Conservation (phyloP, 2,113 vertebrate genomes). For the Romanogobio albipinnatus region DNA sequence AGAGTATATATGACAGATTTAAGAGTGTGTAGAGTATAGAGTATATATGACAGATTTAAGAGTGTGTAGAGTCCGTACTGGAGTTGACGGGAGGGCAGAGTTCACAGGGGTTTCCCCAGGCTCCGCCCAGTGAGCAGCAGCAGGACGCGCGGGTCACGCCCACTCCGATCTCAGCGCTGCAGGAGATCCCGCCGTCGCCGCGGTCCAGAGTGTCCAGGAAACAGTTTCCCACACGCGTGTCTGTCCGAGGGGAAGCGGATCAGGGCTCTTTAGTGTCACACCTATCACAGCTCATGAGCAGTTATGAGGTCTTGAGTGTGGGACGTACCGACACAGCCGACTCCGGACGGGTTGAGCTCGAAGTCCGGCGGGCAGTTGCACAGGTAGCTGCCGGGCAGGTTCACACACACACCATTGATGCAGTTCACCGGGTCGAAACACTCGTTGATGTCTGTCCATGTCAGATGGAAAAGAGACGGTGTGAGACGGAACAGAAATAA, state of each 20-base stretch:
- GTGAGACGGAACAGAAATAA: not conserved
- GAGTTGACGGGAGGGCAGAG: conserved; percentile 86
- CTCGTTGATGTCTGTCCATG: conserved; percentile 85
- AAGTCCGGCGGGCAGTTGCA: conserved; percentile 94
- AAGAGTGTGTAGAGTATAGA: too few relatives aligned
- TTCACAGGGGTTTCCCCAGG: conserved; percentile 95
- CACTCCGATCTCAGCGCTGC: conserved; percentile 87
- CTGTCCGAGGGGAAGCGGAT: conserved; percentile 65
- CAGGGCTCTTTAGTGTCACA: too few relatives aligned
- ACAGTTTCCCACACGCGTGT: conserved; percentile 89
- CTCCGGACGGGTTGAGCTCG: conserved; percentile 88
- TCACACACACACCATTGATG: conserved; percentile 91
- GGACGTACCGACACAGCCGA: conserved; percentile 91
- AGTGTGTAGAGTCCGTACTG: conserved; percentile 73
- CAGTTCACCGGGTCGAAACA: conserved; percentile 92
- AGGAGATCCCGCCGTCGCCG: conserved; percentile 89
- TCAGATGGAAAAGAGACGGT: not conserved
- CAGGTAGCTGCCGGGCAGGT: conserved; percentile 88
- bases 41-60: too few relatives aligned
- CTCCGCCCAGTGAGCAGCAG: conserved; percentile 88
- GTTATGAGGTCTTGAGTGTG: too few relatives aligned
- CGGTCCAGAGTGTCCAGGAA: conserved; percentile 86
- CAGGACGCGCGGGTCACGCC: conserved; percentile 88
- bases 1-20: too few relatives aligned
- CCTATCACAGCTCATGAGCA: too few relatives aligned